These are phyloP conservation scores for Panthera tigris DNA, from an alignment of 2,113 vertebrate species.

Conservation along the genomic window DNA sequence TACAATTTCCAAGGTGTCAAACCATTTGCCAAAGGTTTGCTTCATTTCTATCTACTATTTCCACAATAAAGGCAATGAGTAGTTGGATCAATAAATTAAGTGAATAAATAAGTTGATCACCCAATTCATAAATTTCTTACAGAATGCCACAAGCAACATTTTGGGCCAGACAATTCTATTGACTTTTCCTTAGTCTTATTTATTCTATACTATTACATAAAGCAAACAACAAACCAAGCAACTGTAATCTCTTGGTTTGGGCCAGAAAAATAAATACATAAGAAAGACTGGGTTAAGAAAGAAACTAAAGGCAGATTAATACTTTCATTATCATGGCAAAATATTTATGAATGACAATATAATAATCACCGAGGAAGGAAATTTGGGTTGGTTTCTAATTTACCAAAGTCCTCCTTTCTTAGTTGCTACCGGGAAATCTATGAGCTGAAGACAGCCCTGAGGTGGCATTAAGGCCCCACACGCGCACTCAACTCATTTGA, in stretches of 20 bases:
- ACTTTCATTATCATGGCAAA: not conserved
- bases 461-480: not conserved
- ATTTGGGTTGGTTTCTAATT: not conserved
- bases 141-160: slow-evolving; percentile 25
- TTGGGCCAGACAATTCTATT: not conserved
- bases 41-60: slow-evolving; percentile 49
- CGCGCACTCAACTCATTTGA: rapidly evolving
- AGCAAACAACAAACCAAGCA: not conserved
- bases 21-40: not conserved
- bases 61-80: not conserved
- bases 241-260: not conserved
- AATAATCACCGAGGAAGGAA: not conserved
- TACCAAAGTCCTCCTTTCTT: not conserved
- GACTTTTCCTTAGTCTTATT: slow-evolving; percentile 39
- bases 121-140: slow-evolving; percentile 2
- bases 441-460: not conserved
- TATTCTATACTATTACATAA: slow-evolving; percentile 41
- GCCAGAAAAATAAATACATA: not conserved
- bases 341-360: not conserved
- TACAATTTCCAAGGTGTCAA: not conserved
- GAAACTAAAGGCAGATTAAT: not conserved
- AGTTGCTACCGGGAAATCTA: not conserved
- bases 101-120: not conserved
- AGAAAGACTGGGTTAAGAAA: slow-evolving; percentile 19
- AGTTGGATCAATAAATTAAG: slow-evolving; percentile 26